Percentiles rank a stretch among this genome's conserved stretches.
Evolutionary conservation across 2,797 vertebrate genomes (phyloP).

Genomic region (Rhabdomys pumilio): DNA sequence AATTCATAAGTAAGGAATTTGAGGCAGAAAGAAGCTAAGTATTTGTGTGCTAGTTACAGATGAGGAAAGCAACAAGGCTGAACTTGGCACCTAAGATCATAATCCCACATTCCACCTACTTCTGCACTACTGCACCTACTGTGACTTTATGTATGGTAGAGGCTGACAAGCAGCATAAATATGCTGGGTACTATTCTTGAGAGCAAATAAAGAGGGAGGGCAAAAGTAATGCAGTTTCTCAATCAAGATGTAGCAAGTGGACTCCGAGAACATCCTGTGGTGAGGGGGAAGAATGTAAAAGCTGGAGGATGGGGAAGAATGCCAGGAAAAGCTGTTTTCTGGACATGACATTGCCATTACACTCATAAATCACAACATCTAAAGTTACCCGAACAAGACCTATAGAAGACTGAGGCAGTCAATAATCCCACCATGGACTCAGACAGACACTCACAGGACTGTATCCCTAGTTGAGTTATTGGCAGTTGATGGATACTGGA

Average conservation of each 20-base stretch:
- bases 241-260: not conserved
- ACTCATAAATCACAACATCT: not conserved
- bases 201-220: not conserved
- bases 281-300: too few species aligned
- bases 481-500: not conserved
- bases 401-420: not conserved
- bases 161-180: not conserved
- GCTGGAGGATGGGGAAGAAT: not conserved
- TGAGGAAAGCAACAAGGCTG: not conserved
- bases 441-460: not conserved
- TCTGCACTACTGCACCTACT: not conserved
- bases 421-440: not conserved
- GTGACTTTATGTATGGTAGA: not conserved
- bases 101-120: not conserved
- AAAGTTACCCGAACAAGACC: not conserved
- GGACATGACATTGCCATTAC: not conserved
- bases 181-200: not conserved
- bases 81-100: not conserved
- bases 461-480: not conserved
- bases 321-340: not conserved
- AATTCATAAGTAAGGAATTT: conserved; percentile 7
- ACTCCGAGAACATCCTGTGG: not conserved
- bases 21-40: not conserved
- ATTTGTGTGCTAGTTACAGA: not conserved
- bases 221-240: not conserved